phyloP scores from a whole-genome alignment of 2,797 vertebrate species.

The Euthynnus affinis region DNA sequence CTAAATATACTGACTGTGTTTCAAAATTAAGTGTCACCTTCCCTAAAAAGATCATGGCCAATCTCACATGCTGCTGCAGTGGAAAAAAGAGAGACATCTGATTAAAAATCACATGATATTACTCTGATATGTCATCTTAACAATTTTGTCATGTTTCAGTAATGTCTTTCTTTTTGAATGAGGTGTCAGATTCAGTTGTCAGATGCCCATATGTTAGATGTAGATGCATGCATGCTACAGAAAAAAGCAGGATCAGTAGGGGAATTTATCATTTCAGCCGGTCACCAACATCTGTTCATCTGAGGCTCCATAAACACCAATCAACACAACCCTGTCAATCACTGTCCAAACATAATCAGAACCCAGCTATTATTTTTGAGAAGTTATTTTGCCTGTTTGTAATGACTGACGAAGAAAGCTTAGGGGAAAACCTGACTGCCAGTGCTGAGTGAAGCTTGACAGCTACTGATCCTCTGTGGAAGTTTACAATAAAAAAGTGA shows the following conservation, averaged over 20 bases:
- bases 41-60: background rate
- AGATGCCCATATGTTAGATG: background rate
- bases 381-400: background rate
- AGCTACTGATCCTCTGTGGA: background rate
- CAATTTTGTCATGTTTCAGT: background rate
- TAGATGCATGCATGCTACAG: background rate
- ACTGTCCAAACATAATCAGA: background rate
- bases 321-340: background rate
- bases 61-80: background rate
- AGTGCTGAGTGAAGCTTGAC: background rate
- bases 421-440: background rate
- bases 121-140: background rate
- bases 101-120: background rate
- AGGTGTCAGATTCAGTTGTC: background rate
- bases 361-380: too few species aligned
- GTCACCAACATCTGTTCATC: background rate
- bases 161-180: background rate
- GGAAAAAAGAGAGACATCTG: background rate
- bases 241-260: too few species aligned
- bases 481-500: background rate
- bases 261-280: background rate
- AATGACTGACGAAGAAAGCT: background rate
- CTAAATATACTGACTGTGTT: background rate
- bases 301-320: background rate
- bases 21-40: background rate